These are phyloP conservation scores for Apodemia zela DNA, from an alignment of 2,888 invertebrate species.

Conservation along the genomic window DNA sequence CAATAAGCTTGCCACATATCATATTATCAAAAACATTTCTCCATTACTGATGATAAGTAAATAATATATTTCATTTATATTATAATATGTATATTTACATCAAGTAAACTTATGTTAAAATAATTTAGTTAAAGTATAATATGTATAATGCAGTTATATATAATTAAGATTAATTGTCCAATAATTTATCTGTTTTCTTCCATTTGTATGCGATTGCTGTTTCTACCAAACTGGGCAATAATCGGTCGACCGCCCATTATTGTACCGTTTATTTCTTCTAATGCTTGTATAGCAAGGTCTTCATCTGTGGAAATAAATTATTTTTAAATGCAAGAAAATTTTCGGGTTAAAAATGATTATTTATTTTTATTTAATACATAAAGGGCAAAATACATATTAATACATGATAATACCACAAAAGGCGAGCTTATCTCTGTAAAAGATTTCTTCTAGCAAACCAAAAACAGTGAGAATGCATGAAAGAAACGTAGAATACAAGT, in stretches of 20 bases:
- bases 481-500: no score
- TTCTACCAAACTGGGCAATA: conserved; percentile 63
- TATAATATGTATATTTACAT: conserved; percentile 13
- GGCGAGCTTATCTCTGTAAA: no score
- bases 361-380: no score
- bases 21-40: no score
- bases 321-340: no score
- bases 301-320: conserved; percentile 51
- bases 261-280: conserved; percentile 74
- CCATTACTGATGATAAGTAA: no score
- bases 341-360: no score
- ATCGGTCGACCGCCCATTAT: conserved; percentile 73
- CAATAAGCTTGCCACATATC: no score
- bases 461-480: no score
- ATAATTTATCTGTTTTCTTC: conserved; percentile 40
- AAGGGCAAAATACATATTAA: no score
- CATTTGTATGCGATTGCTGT: conserved; percentile 40
- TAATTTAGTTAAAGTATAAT: conserved; percentile 21
- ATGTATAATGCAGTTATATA: not conserved
- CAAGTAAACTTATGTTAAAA: conserved; percentile 17
- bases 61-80: not conserved
- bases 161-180: not conserved
- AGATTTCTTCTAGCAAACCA: no score
- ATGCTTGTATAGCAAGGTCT: conserved; percentile 64
- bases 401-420: no score